phyloP scores from a whole-genome alignment of 37 sponge, comb jelly and placozoan genomes.

The Lycopodina hypogea region DNA sequence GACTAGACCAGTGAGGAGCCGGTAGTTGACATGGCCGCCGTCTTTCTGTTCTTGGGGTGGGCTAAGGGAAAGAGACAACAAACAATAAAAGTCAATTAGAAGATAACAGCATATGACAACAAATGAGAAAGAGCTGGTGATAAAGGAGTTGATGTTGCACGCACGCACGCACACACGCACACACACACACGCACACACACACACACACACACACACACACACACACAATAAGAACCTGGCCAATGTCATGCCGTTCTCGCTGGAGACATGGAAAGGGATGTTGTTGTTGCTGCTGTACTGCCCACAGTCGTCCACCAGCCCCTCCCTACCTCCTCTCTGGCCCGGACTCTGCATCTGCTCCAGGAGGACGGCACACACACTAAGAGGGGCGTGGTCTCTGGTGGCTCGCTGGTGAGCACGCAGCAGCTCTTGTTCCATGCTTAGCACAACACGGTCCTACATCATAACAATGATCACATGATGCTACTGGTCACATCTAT shows the following conservation, averaged over 20 bases:
- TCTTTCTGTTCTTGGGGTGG: neutral
- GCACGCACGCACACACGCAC: no score
- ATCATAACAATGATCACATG: neutral
- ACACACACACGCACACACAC: no score
- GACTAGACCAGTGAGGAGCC: conserved; percentile 53
- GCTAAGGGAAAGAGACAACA: neutral
- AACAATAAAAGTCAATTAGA: neutral
- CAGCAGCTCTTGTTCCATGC: conserved; percentile 57
- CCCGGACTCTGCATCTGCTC: conserved; percentile 22
- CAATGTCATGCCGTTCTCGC: neutral
- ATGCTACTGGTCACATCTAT: neutral
- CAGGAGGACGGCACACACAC: conserved; percentile 51
- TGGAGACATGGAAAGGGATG: neutral
- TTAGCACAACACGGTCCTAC: conserved; percentile 56
- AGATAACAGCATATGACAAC: neutral
- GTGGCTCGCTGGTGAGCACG: conserved; percentile 53
- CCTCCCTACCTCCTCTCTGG: neutral
- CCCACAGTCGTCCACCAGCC: neutral
- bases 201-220: no score
- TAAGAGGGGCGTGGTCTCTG: conserved; percentile 26
- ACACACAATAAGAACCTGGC: neutral
- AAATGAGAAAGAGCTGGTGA: no score
- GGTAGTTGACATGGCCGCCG: conserved; percentile 7
- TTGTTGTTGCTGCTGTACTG: no score
- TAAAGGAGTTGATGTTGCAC: no score